Conservation (phyloP, 2,113 vertebrate species). For the Salminus brasiliensis region DNA sequence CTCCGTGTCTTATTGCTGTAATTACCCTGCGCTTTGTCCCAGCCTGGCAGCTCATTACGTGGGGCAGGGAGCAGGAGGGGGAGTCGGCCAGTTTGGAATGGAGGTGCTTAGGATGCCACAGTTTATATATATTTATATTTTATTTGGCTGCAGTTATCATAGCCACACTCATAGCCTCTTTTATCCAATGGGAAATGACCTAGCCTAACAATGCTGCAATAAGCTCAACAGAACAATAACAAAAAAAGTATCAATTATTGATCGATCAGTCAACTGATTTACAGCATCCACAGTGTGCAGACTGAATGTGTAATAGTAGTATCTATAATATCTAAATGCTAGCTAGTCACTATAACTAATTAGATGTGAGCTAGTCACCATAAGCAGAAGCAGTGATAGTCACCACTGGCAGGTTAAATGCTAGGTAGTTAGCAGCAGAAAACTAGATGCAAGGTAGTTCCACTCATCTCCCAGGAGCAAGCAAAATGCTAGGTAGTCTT, state of each 20-base stretch:
- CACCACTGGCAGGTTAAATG: too few species aligned
- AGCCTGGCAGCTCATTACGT: slow-evolving; percentile 46
- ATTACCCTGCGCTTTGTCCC: slow-evolving; percentile 73
- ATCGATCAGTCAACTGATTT: background rate
- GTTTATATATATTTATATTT: slow-evolving; percentile 18
- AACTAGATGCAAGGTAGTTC: too few species aligned
- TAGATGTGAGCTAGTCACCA: too few species aligned
- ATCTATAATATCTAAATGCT: too few species aligned
- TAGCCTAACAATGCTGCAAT: background rate
- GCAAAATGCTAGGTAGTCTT: too few species aligned
- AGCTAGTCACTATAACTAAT: too few species aligned
- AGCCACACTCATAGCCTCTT: too few species aligned
- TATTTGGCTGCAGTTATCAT: slow-evolving; percentile 3
- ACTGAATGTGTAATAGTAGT: background rate
- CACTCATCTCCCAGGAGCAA: too few species aligned
- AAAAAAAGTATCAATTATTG: background rate
- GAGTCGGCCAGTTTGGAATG: slow-evolving; percentile 47
- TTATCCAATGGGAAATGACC: background rate
- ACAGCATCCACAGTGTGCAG: background rate
- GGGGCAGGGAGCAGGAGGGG: slow-evolving; percentile 52
- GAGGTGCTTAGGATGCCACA: slow-evolving; percentile 35
- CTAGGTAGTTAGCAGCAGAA: too few species aligned
- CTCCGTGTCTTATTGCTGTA: slow-evolving; percentile 71
- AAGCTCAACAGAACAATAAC: background rate
- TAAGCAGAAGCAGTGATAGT: too few species aligned